Evolutionary conservation across 2,113 vertebrate species (phyloP).

Genomic region (Zosterops japonicus): DNA sequence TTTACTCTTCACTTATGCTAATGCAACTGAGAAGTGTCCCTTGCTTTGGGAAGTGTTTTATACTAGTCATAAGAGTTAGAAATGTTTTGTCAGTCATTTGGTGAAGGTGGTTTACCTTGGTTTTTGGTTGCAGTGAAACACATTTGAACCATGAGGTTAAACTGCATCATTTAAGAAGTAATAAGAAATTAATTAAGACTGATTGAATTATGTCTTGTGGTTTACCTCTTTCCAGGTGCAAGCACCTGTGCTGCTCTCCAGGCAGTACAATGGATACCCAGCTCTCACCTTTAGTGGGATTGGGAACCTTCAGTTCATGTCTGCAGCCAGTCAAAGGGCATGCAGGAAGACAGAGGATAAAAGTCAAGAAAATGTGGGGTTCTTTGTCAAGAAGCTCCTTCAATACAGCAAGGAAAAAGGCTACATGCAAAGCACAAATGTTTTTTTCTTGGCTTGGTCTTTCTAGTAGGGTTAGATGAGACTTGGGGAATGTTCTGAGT

Average conservation of each 20-base stretch:
- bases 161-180: neutral
- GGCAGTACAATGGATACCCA: rapidly evolving
- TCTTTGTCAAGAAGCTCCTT: neutral
- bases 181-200: neutral
- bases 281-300: neutral
- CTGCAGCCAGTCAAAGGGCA: neutral
- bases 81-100: neutral
- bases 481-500: neutral
- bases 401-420: neutral
- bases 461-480: neutral
- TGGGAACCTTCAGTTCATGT: rapidly evolving
- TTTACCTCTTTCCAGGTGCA: neutral
- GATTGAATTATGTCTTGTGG: neutral
- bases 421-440: neutral
- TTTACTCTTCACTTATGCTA: neutral
- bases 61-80: neutral
- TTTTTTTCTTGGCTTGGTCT: neutral
- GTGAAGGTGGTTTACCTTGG: neutral
- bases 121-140: neutral
- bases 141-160: neutral
- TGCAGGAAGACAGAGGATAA: neutral
- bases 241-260: neutral
- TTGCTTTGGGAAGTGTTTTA: neutral
- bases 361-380: neutral
- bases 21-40: neutral